These are phyloP conservation scores for Vanessa atalanta DNA, from an alignment of 1,140 invertebrate species.

Conservation along the genomic window DNA sequence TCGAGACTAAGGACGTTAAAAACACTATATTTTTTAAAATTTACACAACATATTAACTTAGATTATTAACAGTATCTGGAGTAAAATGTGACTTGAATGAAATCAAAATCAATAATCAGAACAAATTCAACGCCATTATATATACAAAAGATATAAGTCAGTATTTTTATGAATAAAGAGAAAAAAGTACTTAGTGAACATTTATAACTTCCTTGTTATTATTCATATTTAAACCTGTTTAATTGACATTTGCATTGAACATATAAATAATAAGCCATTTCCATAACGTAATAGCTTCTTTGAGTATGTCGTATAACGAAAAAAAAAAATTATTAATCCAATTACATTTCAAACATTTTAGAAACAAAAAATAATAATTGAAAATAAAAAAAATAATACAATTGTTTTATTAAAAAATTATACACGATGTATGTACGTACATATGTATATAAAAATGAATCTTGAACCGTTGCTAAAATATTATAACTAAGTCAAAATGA, in stretches of 20 bases:
- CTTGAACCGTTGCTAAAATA: neutral
- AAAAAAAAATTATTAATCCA: no score
- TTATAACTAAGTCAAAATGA: neutral
- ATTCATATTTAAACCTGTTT: neutral
- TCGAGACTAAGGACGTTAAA: no score
- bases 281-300: neutral
- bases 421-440: no score
- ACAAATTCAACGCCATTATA: neutral
- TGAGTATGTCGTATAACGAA: neutral
- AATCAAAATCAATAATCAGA: neutral
- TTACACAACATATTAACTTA: no score
- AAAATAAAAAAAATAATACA: no score
- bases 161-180: neutral
- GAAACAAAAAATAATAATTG: no score
- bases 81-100: no score
- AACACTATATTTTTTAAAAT: no score
- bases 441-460: no score
- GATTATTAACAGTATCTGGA: no score
- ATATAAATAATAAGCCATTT: neutral
- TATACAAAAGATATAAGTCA: neutral
- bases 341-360: no score
- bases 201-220: conserved; percentile 1
- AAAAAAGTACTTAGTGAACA: conserved; percentile 1
- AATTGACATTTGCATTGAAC: neutral
- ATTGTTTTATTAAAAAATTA: no score